Evolutionary conservation across 2,797 vertebrate genomes (phyloP).

Genomic region (Steatocranus sp.): DNA sequence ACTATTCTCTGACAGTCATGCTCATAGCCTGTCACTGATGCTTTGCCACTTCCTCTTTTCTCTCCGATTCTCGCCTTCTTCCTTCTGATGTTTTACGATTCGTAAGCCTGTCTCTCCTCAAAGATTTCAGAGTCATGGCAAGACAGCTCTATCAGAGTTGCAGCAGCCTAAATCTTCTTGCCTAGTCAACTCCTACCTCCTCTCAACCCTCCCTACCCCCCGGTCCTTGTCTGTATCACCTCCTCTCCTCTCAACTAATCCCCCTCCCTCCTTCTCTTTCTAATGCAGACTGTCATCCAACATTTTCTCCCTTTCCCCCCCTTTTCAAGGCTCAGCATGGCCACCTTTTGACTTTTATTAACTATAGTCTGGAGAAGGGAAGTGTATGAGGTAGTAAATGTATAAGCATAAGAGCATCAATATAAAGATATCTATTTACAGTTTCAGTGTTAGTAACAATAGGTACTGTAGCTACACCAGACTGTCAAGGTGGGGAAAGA

Average conservation of each 20-base stretch:
- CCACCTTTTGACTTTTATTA: constrained; percentile 45
- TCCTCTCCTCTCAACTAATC: constrained; percentile 36
- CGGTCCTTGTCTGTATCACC: constrained; percentile 11
- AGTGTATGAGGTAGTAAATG: not conserved
- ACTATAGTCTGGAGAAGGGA: constrained; percentile 11
- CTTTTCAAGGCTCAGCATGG: constrained; percentile 1
- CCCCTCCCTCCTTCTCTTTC: not conserved
- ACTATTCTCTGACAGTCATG: constrained; percentile 32
- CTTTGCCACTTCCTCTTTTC: constrained; percentile 46
- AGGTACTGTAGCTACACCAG: not conserved
- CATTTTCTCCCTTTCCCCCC: not conserved
- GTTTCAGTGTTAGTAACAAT: not conserved
- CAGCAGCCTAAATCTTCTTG: constrained; percentile 37
- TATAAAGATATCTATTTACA: not conserved
- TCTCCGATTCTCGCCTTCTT: constrained; percentile 1
- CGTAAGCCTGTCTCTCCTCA: not conserved
- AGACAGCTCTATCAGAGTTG: constrained; percentile 46
- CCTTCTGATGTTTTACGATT: constrained; percentile 41
- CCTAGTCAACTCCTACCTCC: constrained; percentile 1
- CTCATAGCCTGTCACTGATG: constrained; percentile 46
- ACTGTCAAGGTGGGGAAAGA: not conserved
- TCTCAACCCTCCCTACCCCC: not conserved
- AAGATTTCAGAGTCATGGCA: constrained; percentile 34
- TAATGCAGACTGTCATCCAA: constrained; percentile 31
- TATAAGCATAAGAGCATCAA: not conserved